Evolutionary conservation across 2,797 vertebrate species (phyloP).

Genomic region (Gobionotothen gibberifrons): DNA sequence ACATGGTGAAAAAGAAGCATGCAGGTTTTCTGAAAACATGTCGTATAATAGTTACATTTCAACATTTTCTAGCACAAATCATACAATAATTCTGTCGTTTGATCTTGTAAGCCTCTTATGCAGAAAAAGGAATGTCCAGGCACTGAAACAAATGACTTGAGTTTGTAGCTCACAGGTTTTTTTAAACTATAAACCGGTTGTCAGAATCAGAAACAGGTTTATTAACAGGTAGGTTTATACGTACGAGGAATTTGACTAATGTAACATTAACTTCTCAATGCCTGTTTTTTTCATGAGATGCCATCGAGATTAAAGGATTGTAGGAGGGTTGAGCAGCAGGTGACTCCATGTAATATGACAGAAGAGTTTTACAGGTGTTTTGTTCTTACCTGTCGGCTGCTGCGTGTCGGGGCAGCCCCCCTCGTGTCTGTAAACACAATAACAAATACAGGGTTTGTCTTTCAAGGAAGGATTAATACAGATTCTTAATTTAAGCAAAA

Average conservation of each 20-base stretch:
- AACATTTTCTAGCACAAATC: too few species aligned
- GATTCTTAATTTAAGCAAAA: not conserved
- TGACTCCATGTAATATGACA: not conserved
- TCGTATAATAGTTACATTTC: too few species aligned
- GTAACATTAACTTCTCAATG: too few species aligned
- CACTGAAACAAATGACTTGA: not conserved
- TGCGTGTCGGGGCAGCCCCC: not conserved
- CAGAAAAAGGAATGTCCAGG: not conserved
- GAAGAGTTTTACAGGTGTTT: not conserved
- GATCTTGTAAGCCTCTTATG: not conserved
- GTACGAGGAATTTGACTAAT: too few species aligned
- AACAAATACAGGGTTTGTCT: not conserved
- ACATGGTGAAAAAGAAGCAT: too few species aligned
- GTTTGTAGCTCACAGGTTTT: not conserved
- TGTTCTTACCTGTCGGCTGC: slow-evolving; percentile 57
- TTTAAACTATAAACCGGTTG: not conserved
- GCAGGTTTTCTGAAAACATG: too few species aligned
- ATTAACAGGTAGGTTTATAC: too few species aligned
- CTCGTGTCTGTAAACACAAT: slow-evolving; percentile 48
- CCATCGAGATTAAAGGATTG: not conserved
- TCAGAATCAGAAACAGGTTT: not conserved
- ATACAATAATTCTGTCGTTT: too few species aligned
- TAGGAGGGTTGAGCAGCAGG: not conserved
- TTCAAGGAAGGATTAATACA: not conserved
- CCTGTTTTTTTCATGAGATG: not conserved